Evolutionary conservation across 2,797 vertebrate species (phyloP), one percentile per base, ranked within the genome.

Genomic region (Eurystomus glaucurus): DNA sequence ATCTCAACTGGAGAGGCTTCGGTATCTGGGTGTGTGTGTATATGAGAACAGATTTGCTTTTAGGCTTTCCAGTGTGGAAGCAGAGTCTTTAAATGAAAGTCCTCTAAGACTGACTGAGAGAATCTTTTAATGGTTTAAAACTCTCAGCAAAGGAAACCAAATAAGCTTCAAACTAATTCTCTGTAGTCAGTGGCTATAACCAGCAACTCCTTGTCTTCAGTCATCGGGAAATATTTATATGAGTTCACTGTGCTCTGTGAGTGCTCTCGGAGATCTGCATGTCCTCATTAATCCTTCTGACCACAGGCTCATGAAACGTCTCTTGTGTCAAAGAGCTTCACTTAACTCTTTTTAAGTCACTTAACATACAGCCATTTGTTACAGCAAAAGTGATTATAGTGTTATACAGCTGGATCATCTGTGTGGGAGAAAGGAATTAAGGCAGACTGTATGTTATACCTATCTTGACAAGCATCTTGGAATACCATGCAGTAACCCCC

Each of bases 221-320:
- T 91, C 75, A 61, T 92, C 66, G 92, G 87, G 78, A 92, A 96
- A 85, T 94, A 96, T 92, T 95, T 95, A 68, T 78, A 55, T 16
- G 85, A 79, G 92, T 91, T 97, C 94, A 93, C 76, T 85, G 92
- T 81, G 81, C 80, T 74, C 95, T 75, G 23, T 23, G 88, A 94
- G 70, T 62, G 68, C 87, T 94, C 48, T 92, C 83, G 14, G 68
- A 95, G 91, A 74, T 93, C 94, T 90, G 64, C 70, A 57, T 91
- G 88, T 95, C 64, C 94, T 93, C 80, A 35, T 95, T 96, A 96
- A 95, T 96, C 83, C 70, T 85, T 82, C 85, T 96, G 85, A 92
- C 80, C 86, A 94, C 60, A 87, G 70, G 55, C 85, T 95, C 29
- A 48, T 92, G 88, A 91, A 91, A 71, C 1, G 0, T 77, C 55